Base-by-base conservation (phyloP, 1,140 invertebrate genomes). In the Vollenhovia emeryi region DNA sequence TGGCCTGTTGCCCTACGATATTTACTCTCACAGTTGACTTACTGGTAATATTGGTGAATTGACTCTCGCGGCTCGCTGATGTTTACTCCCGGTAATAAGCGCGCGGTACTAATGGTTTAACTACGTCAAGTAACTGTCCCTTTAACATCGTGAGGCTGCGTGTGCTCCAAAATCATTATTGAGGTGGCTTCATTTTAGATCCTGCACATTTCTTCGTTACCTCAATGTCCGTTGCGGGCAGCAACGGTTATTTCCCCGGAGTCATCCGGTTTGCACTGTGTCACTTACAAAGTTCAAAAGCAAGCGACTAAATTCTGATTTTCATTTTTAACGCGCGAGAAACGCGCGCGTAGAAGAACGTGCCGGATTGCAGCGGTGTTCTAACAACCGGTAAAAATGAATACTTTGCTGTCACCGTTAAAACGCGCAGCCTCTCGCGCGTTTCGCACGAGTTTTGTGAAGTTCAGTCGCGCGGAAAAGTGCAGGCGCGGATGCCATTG, bases 1-100 rank as follows among this genome's bases (percentile, higher is more conserved):
- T 71, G 48, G 2, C 9, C n/a, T 27, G 18, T 50, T n/a, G 2
- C 9, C 8, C n/a, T 33, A 71, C n/a, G n/a, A 8, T 36, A 52
- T 52, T 71, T 71, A 27, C 45, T 69, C 27, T 69, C 18, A 7
- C 15, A 33, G 30, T n/a, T 30, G 9, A 69, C 45, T 69, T 50
- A 30, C 45, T 52, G n/a, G 11, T 18, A 71, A 52, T 52, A 71
- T 71, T 50, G 48, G 27, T 33, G 45, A 69, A 48, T 69, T 69
- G 30, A 2, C 48, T 71, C 45, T 18, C 18, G 9, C 33, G 52
- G 52, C 2, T 71, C 5, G 15, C 9, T 71, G 48, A n/a, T 71
- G 18, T 71, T 71, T 71, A 71, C n/a, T 71, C 68, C 36, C 24
- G 24, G n/a, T 71, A 50, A 33, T 45, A 33, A 52, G 18, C 68